Conservation (phyloP, 2,888 invertebrate genomes). For the Ecliptopera silaceata region DNA sequence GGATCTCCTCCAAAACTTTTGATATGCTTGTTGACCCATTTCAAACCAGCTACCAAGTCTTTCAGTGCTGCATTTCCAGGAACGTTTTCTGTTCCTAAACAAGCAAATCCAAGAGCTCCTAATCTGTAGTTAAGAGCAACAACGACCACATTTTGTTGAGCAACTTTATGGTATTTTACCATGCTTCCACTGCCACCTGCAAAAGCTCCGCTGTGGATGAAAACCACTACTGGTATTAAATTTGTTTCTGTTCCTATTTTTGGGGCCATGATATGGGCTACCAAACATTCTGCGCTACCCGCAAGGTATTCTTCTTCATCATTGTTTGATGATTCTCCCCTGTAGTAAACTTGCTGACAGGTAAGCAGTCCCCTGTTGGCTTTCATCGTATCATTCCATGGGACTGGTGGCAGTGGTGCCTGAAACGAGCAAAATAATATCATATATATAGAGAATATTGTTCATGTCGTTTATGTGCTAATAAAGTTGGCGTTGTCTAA, state of each 20-base stretch:
- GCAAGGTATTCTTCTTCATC: constrained; percentile 48
- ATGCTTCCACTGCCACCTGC: constrained; percentile 68
- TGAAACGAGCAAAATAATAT: constrained; percentile 44
- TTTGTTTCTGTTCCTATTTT: constrained; percentile 57
- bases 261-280: constrained; percentile 63
- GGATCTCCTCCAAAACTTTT: constrained; percentile 91
- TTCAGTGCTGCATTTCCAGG: constrained; percentile 93
- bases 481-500: too few species aligned
- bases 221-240: constrained; percentile 66
- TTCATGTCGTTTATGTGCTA: too few species aligned
- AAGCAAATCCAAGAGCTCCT: constrained; percentile 88
- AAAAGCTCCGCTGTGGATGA: constrained; percentile 72
- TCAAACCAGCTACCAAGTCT: constrained; percentile 91
- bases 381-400: constrained; percentile 54
- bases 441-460: too few species aligned
- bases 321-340: constrained; percentile 50
- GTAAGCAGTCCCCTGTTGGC: constrained; percentile 49
- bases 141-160: constrained; percentile 86
- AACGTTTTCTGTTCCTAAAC: constrained; percentile 82
- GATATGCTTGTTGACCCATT: constrained; percentile 90
- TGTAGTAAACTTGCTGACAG: constrained; percentile 65
- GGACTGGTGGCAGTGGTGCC: constrained; percentile 65
- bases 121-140: constrained; percentile 87
- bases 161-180: constrained; percentile 83
- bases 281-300: constrained; percentile 67